Evolutionary conservation across 1,140 invertebrate species (phyloP).

Genomic region (Trichogramma pretiosum): DNA sequence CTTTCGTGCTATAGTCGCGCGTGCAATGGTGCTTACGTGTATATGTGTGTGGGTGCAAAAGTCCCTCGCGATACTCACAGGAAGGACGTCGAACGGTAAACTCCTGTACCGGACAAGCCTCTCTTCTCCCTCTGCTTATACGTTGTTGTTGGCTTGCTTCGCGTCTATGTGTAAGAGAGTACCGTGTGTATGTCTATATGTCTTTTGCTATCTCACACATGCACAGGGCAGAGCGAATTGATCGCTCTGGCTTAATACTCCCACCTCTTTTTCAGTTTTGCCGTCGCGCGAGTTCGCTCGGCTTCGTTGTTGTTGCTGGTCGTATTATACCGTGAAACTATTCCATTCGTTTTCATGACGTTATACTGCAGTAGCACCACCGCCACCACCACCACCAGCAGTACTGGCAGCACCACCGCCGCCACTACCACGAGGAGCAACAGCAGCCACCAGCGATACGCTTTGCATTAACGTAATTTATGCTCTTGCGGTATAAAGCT

Average conservation of each 20-base stretch:
- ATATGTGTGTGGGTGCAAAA: not conserved
- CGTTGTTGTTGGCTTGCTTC: too few species aligned
- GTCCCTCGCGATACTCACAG: not conserved
- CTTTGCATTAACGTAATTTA: slow-evolving; percentile 19
- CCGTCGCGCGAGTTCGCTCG: too few species aligned
- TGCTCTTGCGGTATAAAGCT: slow-evolving; percentile 15
- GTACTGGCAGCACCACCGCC: too few species aligned
- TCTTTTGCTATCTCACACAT: slow-evolving; percentile 7
- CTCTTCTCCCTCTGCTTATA: not conserved
- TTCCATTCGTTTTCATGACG: slow-evolving; percentile 13
- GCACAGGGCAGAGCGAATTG: too few species aligned
- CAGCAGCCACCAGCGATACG: slow-evolving; percentile 8
- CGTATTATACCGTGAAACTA: slow-evolving; percentile 2
- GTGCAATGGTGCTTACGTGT: not conserved
- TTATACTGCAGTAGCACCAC: not conserved
- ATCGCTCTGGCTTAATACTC: too few species aligned
- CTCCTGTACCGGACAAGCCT: slow-evolving; percentile 4
- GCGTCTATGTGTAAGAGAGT: not conserved
- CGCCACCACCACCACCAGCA: too few species aligned
- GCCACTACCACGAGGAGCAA: too few species aligned
- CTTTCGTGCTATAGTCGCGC: too few species aligned
- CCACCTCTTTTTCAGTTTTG: too few species aligned
- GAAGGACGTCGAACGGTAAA: slow-evolving; percentile 17
- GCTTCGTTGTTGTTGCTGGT: too few species aligned
- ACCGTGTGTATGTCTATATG: not conserved